phyloP scores from a whole-genome alignment of 1,140 invertebrate species.

The Phocides pigmalion region DNA sequence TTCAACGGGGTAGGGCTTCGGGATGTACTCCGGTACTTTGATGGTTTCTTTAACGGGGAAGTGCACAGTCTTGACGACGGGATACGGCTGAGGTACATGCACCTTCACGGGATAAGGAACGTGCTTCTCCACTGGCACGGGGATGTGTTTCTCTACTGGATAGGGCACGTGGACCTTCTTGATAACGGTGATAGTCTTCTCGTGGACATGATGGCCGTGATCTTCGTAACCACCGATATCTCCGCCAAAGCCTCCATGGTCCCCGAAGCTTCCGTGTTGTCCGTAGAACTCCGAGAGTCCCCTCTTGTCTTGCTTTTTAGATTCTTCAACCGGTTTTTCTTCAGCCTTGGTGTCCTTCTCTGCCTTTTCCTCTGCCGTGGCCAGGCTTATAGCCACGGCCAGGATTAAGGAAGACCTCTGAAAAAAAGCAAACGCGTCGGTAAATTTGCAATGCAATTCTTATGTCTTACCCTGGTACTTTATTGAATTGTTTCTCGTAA shows the following conservation, averaged over 20 bases:
- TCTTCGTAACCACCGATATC: constrained; percentile 53
- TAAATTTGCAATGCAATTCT: no score
- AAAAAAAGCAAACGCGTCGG: constrained; percentile 38
- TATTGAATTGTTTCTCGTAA: no score
- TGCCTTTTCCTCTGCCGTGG: constrained; percentile 83
- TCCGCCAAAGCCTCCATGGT: constrained; percentile 50
- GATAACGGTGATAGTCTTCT: constrained; percentile 90
- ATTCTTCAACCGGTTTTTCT: constrained; percentile 70
- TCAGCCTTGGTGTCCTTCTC: constrained; percentile 83
- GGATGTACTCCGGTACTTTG: constrained; percentile 86
- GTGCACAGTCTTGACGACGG: constrained; percentile 86
- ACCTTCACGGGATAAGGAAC: constrained; percentile 85
- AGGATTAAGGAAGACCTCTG: constrained; percentile 80
- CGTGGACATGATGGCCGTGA: constrained; percentile 62
- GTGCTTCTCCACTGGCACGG: constrained; percentile 84
- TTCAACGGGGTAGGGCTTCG: constrained; percentile 87
- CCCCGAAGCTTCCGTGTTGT: constrained; percentile 62
- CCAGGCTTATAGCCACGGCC: constrained; percentile 81
- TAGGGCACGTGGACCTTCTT: constrained; percentile 88
- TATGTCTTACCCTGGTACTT: no score
- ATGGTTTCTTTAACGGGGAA: constrained; percentile 87
- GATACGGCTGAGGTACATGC: constrained; percentile 85
- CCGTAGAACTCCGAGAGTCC: constrained; percentile 85
- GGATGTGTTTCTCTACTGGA: constrained; percentile 86
- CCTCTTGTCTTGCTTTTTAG: constrained; percentile 87